Base-by-base conservation (phyloP, 2,888 invertebrate genomes). In the Exocentrus adspersus region DNA sequence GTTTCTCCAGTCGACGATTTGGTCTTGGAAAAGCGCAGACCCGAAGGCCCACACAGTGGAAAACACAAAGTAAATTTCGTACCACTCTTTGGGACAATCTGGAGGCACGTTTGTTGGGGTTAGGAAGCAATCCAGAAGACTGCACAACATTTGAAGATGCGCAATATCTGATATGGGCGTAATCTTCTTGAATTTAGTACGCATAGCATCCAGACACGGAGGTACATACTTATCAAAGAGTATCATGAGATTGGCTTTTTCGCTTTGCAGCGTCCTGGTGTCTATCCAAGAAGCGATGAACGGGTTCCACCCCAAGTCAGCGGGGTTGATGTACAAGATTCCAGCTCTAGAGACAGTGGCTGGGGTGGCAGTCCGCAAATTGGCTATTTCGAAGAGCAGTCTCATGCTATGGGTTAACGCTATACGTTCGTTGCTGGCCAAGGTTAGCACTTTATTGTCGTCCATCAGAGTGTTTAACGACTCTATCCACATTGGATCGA, bases 401-500 rank as follows among this genome's bases (percentile, higher is more conserved):
- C 97, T 86, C 97, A 97, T 97, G 21, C 89, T 86, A 70, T 91
- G 90, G 0, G 94, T 96, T 54, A 97, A 83, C 0, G 97, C 94
- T 62, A 97, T 97, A 58, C 97, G 88, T 83, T 97, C 97, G 77
- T 97, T 97, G 81, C 95, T 95, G 4, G 97, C 97, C 72, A 97
- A 83, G 0, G 97, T 97, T 68, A 97, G 80, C 3, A 96, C 93
- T 85, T 97, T 97, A 81, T 97, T 97, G 79, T 97, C 97, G 81
- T 97, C 97, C 97, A 97, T 97, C 14, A 97, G 90, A 2, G 97
- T 97, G 79, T 97, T 97, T 21, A 97, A 86, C 28, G 95, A 96
- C 83, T 97, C 97, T 77, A 97, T 97, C 97, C 97, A 97, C 96
- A 97, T 97, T 1, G 97, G 97, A 85, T 97, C 97, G 73, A 97